phyloP scores from a whole-genome alignment of 1,140 invertebrate genomes.

The Diorhabda carinulata region DNA sequence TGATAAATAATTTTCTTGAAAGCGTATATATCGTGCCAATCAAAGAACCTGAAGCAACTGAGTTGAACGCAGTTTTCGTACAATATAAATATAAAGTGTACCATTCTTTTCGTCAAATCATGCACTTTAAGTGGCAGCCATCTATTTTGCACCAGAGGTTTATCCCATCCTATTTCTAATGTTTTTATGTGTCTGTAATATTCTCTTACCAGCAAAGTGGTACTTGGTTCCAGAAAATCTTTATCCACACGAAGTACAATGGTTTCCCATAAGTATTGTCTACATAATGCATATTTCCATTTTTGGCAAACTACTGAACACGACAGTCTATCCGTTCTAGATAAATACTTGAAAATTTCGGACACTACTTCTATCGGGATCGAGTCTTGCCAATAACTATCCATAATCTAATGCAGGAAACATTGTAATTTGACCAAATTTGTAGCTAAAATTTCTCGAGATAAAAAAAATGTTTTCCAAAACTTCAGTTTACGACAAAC shows the following conservation, averaged over 20 bases:
- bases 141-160: slow-evolving; percentile 16
- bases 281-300: slow-evolving; percentile 29
- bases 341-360: slow-evolving; percentile 27
- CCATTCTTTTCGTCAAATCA: slow-evolving; percentile 31
- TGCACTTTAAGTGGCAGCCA: slow-evolving; percentile 22
- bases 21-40: slow-evolving; percentile 31
- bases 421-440: not conserved
- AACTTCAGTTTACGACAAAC: not conserved
- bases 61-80: slow-evolving; percentile 27
- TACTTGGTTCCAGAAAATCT: slow-evolving; percentile 34
- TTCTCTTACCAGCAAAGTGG: slow-evolving; percentile 25
- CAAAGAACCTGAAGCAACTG: slow-evolving; percentile 24
- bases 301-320: slow-evolving; percentile 28
- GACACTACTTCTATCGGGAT: slow-evolving; percentile 27
- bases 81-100: slow-evolving; percentile 26
- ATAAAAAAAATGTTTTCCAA: not conserved
- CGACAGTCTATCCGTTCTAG: slow-evolving; percentile 29
- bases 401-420: slow-evolving; percentile 3
- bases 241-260: slow-evolving; percentile 30
- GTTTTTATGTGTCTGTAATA: slow-evolving; percentile 25
- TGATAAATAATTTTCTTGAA: slow-evolving; percentile 33
- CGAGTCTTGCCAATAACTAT: slow-evolving; percentile 66
- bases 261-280: slow-evolving; percentile 27
- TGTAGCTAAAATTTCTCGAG: slow-evolving; percentile 5
- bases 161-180: slow-evolving; percentile 31